phyloP scores from a whole-genome alignment of 1,140 invertebrate genomes.

The Ganaspis sp. region DNA sequence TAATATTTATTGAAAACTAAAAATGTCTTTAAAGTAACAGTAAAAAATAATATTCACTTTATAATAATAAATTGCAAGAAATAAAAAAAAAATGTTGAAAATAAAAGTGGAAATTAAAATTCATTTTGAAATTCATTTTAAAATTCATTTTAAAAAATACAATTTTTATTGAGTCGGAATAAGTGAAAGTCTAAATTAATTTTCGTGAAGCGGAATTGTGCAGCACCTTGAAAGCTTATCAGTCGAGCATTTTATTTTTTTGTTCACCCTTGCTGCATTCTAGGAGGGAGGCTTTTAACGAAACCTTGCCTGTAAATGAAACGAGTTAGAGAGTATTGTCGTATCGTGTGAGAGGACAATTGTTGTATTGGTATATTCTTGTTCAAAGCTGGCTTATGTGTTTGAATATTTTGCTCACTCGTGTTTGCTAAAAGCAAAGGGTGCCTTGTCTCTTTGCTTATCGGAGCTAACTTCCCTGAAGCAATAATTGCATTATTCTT shows the following conservation, averaged over 20 bases:
- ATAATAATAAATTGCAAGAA: no score
- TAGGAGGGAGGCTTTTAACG: background rate
- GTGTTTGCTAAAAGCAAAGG: background rate
- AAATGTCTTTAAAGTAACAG: no score
- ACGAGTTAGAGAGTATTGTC: conserved; percentile 12
- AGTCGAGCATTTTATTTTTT: background rate
- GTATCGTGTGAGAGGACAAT: background rate
- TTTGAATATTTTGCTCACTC: background rate
- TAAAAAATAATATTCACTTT: no score
- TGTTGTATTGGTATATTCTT: background rate
- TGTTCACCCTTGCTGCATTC: background rate
- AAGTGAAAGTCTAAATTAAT: background rate
- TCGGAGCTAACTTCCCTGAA: background rate
- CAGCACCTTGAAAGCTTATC: background rate
- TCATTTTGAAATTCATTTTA: no score
- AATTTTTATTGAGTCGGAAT: background rate
- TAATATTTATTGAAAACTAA: no score
- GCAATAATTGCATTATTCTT: background rate
- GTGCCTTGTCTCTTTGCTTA: background rate
- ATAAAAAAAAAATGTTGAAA: no score
- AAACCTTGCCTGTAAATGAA: conserved; percentile 9
- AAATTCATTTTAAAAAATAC: background rate
- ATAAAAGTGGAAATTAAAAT: no score
- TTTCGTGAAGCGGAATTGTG: background rate
- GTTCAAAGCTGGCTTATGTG: background rate